Evolutionary conservation across 2,113 vertebrate species (phyloP).

Genomic region (Mirza zaza): DNA sequence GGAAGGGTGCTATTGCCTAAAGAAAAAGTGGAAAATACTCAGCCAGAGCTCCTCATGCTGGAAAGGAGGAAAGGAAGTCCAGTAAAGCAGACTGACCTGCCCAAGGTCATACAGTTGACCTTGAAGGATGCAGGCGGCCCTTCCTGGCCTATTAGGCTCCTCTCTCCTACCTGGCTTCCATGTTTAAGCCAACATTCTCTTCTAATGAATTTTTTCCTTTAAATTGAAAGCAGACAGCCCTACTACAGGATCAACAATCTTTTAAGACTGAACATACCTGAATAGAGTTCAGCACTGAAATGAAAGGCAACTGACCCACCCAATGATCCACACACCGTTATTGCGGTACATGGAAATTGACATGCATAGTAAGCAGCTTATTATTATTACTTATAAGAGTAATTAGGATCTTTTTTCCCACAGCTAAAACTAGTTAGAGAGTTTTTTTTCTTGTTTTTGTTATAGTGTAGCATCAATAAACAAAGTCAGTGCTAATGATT

Average conservation of each 20-base stretch:
- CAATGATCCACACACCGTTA: background rate
- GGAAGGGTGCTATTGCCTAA: background rate
- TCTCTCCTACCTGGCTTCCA: background rate
- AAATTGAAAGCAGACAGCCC: slow-evolving; percentile 47
- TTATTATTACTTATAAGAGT: background rate
- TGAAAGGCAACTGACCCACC: background rate
- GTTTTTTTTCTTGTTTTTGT: background rate
- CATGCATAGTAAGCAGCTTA: background rate
- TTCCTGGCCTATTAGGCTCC: background rate
- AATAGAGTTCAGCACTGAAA: slow-evolving; percentile 47
- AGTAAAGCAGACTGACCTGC: background rate
- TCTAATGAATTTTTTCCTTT: background rate
- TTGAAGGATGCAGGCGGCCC: background rate
- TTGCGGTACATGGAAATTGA: background rate
- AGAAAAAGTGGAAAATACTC: background rate
- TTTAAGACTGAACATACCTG: slow-evolving; percentile 48
- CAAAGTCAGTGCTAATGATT: background rate
- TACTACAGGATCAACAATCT: background rate
- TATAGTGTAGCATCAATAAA: background rate
- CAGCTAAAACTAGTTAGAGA: background rate
- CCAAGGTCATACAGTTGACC: background rate
- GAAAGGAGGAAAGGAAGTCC: background rate
- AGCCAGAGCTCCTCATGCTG: background rate
- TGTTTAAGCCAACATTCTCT: slow-evolving; percentile 13
- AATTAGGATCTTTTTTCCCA: background rate